Conservation (phyloP, 1,140 invertebrate genomes). For the Hesperophylax magnus region DNA sequence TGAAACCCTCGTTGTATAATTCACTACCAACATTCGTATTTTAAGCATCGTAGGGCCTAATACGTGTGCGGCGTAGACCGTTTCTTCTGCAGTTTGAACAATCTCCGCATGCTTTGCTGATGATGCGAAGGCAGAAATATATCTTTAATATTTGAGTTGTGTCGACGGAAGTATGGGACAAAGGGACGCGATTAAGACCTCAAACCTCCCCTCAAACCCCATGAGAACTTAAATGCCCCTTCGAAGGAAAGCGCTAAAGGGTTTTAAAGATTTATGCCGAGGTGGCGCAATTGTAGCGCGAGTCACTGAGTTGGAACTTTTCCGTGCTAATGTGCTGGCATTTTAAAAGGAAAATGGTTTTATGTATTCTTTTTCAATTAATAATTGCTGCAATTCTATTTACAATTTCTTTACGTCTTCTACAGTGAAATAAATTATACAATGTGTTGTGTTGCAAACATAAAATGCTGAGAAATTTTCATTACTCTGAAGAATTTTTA, state of each 20-base stretch:
- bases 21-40: too few species aligned
- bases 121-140: conserved; percentile 16
- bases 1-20: too few species aligned
- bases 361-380: neutral
- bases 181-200: conserved; percentile 56
- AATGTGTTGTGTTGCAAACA: too few species aligned
- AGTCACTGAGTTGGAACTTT: too few species aligned
- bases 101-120: neutral
- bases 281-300: conserved; percentile 23
- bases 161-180: conserved; percentile 41
- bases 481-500: too few species aligned
- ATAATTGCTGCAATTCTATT: neutral
- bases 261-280: conserved; percentile 45
- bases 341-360: neutral
- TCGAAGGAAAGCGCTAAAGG: conserved; percentile 32
- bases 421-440: too few species aligned
- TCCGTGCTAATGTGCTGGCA: neutral
- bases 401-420: too few species aligned
- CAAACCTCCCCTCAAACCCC: conserved; percentile 42
- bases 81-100: too few species aligned
- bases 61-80: too few species aligned
- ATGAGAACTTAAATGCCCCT: conserved; percentile 43
- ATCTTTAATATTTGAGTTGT: conserved; percentile 54
- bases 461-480: too few species aligned
- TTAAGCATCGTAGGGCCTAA: too few species aligned